phyloP scores from a whole-genome alignment of 2,797 vertebrate genomes.

The Tinamus major region DNA sequence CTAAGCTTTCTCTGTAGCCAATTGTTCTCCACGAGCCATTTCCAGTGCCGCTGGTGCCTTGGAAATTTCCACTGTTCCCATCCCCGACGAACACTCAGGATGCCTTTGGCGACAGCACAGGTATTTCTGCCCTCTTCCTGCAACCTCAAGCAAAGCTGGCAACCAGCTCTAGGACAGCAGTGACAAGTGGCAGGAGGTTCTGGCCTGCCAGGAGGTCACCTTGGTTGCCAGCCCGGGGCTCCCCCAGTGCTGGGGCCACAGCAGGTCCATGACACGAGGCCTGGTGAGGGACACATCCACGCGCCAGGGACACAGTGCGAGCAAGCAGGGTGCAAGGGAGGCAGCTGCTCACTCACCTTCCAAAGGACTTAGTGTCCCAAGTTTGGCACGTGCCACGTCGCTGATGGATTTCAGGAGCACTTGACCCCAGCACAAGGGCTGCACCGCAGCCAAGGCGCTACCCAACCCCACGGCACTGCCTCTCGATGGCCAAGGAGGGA shows the following conservation, averaged over 20 bases:
- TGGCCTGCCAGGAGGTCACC: not conserved
- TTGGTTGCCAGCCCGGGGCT: accelerated
- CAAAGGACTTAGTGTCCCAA: too few relatives aligned
- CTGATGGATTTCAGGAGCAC: constrained; percentile 61
- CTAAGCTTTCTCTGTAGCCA: constrained; percentile 59
- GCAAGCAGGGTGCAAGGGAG: too few relatives aligned
- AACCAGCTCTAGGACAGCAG: not conserved
- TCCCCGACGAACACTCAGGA: constrained; percentile 54
- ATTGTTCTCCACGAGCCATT: constrained; percentile 56
- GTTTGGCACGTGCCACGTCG: constrained; percentile 44
- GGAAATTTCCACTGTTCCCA: constrained; percentile 45
- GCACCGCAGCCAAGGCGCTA: not conserved
- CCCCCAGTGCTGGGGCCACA: too few relatives aligned
- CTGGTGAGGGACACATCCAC: too few relatives aligned
- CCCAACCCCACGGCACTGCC: constrained; percentile 2
- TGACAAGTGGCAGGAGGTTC: not conserved
- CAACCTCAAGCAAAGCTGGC: not conserved
- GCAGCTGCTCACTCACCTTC: too few relatives aligned
- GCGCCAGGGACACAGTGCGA: too few relatives aligned
- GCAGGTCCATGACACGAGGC: too few relatives aligned
- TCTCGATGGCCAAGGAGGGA: not conserved
- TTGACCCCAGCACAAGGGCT: constrained; percentile 4
- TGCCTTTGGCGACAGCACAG: constrained; percentile 6
- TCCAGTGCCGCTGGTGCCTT: constrained; percentile 58
- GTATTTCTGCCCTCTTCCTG: not conserved